Evolutionary conservation across 1,140 invertebrate genomes (phyloP).

Genomic region (Camponotus floridanus): DNA sequence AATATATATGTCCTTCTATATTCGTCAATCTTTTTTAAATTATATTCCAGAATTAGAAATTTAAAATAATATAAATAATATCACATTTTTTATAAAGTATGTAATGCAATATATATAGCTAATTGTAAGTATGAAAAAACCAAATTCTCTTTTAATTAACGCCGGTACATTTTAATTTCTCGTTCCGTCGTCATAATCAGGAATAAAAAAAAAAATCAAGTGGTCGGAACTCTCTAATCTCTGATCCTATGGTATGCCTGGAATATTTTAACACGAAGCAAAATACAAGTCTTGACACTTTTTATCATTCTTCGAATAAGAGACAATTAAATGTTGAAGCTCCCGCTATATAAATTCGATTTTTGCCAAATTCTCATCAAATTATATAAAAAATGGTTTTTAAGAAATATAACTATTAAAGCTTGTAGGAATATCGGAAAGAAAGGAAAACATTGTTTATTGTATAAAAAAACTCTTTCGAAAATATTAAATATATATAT

Average conservation of each 20-base stretch:
- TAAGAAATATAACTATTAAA: background rate
- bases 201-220: background rate
- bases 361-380: background rate
- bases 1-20: background rate
- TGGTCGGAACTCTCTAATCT: constrained; percentile 26
- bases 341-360: background rate
- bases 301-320: constrained; percentile 29
- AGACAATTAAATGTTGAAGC: constrained; percentile 51
- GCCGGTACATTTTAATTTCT: constrained; percentile 75
- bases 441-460: too few relatives aligned
- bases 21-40: background rate
- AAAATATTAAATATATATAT: too few relatives aligned
- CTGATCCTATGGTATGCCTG: constrained; percentile 1
- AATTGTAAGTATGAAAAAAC: constrained; percentile 8
- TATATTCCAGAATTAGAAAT: background rate
- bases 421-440: background rate
- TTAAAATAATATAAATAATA: background rate
- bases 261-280: constrained; percentile 29
- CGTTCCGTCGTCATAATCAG: constrained; percentile 46
- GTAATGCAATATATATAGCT: background rate
- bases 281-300: constrained; percentile 28
- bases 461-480: too few relatives aligned
- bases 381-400: background rate
- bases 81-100: background rate
- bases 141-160: constrained; percentile 75